Evolutionary conservation across 1,140 invertebrate genomes (phyloP).

Genomic region (Polypedilum pembai): DNA sequence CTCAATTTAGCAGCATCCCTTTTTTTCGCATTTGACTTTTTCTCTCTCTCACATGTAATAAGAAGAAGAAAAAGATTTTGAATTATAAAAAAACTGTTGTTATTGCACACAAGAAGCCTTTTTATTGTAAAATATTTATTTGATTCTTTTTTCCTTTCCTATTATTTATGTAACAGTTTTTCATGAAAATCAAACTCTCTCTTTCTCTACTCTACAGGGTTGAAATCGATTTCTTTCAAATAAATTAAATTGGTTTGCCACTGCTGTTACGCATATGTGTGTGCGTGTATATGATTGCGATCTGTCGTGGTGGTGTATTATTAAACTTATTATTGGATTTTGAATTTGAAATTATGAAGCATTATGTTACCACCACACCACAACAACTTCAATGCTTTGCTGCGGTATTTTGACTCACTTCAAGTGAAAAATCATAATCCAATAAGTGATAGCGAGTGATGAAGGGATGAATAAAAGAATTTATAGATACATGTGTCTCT

Average conservation of each 20-base stretch:
- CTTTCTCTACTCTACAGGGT: neutral
- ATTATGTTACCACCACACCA: constrained; percentile 1
- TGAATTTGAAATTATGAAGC: constrained; percentile 26
- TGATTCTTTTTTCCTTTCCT: constrained; percentile 4
- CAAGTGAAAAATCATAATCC: neutral
- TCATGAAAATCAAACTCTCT: neutral
- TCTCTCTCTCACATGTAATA: neutral
- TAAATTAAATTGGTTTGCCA: constrained; percentile 25
- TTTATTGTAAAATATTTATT: constrained; percentile 27
- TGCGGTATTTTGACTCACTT: neutral
- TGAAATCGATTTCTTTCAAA: constrained; percentile 1
- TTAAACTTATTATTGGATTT: constrained; percentile 29
- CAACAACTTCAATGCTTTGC: neutral
- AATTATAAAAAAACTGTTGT: constrained; percentile 22
- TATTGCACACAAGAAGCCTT: neutral
- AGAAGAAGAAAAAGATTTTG: neutral
- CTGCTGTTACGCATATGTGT: neutral
- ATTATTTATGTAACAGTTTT: constrained; percentile 25
- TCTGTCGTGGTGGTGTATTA: constrained; percentile 26
- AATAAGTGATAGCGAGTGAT: neutral
- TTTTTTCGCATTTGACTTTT: neutral
- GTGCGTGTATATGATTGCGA: neutral
- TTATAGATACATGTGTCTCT: too few species aligned
- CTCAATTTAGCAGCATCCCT: constrained; percentile 8
- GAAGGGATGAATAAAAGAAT: too few species aligned